Conservation (phyloP, 53 echinoderm and acorn worm genomes). For the Apostichopus leukothele region DNA sequence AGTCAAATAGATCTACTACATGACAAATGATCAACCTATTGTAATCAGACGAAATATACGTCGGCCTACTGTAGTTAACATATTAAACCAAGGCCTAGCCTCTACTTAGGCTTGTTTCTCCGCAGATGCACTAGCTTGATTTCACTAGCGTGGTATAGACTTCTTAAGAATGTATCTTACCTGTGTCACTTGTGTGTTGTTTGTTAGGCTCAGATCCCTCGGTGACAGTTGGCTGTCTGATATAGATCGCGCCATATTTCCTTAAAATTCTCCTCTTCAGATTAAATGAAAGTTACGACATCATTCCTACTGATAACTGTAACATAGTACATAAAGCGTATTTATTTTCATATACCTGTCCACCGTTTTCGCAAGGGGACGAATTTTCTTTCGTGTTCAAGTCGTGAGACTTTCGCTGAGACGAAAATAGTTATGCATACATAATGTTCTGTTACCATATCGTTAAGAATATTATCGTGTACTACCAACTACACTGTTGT, state of each 20-base stretch:
- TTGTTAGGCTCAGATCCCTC: slow-evolving; percentile 53
- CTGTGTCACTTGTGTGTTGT: slow-evolving; percentile 32
- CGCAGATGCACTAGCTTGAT: background rate
- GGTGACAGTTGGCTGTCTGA: slow-evolving; percentile 54
- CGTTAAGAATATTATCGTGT: slow-evolving; percentile 2
- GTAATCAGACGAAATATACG: no score
- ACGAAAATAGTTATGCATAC: slow-evolving; percentile 12
- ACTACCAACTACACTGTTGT: background rate
- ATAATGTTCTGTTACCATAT: slow-evolving; percentile 17
- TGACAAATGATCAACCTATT: no score
- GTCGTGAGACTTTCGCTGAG: background rate
- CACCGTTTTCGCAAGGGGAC: background rate
- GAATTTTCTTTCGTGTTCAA: background rate
- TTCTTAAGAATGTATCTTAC: background rate
- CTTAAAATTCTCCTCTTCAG: slow-evolving; percentile 26
- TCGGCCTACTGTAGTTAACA: no score
- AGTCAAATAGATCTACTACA: no score
- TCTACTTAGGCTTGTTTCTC: no score
- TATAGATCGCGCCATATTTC: slow-evolving; percentile 58
- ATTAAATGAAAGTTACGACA: slow-evolving; percentile 12
- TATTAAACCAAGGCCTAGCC: no score
- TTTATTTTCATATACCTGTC: background rate
- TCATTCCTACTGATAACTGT: slow-evolving; percentile 9
- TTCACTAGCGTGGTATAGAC: background rate
- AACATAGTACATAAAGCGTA: slow-evolving; percentile 7